Evolutionary conservation across 1,140 invertebrate species (phyloP), one percentile per base, ranked within the genome.

Genomic region (Ips nitidus): DNA sequence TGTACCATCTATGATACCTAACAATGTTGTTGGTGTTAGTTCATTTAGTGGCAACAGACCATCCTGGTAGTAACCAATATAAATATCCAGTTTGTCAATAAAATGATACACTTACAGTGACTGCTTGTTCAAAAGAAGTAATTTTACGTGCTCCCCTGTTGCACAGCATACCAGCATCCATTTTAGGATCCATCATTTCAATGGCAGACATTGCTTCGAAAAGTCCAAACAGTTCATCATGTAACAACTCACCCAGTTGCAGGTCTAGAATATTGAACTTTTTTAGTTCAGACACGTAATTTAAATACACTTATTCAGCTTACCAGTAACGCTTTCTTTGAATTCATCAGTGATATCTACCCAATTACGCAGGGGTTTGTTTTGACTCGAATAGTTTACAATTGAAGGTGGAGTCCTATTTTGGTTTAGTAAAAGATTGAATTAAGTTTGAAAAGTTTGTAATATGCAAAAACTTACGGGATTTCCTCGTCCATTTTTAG

Each of bases 151-250:
- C 89, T 5, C 90, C 90, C 77, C 92, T 86, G 82, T 98, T 98
- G 79, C 95, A 97, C 73, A 95, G 81, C 95, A 99, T 98, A 38
- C 97, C 97, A 52, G 95, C 95, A 86, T 99, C 97, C 97, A 99
- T 99, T 86, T 99, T 99, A 1, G 96, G 95, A 82, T 99, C 97
- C 97, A 98, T 98, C 94, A 99, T 98, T 82, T 98, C 97, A 78
- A 99, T 98, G 0, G 97, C 97, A 5, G 95, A 98, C 97, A 99
- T 99, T 0, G 97, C 97, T 82, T 99, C 97, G 85, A 98, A 98
- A 36, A 98, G 82, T 1, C 95, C 95, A 87, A 99, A 96, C 36
- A 93, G 80, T 38, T 77, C 73, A 86, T 97, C 94, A 78, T 97
- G 94, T 7, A 96, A 81, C 6, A 98, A 81, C 82, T 98, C 94